Evolutionary conservation across 2,797 vertebrate species (phyloP).

Genomic region (Lycodopsis pacificus): DNA sequence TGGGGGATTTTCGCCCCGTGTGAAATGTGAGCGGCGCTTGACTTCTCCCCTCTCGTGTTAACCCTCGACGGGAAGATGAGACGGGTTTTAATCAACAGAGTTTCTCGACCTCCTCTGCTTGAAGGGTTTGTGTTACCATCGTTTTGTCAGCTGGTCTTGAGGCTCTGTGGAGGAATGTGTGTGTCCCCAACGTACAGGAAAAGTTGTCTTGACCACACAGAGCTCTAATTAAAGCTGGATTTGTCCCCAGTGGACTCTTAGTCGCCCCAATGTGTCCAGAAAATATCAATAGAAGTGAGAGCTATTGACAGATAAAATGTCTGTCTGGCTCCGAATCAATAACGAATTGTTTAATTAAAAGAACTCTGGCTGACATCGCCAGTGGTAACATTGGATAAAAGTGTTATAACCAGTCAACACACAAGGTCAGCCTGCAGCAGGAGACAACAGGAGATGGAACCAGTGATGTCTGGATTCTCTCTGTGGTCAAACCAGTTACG

Average conservation of each 20-base stretch:
- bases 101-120: background rate
- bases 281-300: constrained; percentile 45
- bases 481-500: background rate
- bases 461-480: background rate
- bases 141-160: constrained; percentile 17
- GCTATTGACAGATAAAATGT: constrained; percentile 20
- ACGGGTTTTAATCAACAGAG: constrained; percentile 24
- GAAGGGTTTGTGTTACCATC: constrained; percentile 17
- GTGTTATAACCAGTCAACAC: background rate
- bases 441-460: background rate
- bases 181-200: background rate
- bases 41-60: constrained; percentile 42
- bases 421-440: background rate
- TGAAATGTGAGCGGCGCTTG: constrained; percentile 4
- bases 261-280: background rate
- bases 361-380: background rate
- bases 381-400: background rate
- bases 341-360: background rate
- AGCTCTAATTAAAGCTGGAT: constrained; percentile 30
- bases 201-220: background rate
- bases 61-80: constrained; percentile 37
- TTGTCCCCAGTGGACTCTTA: constrained; percentile 2
- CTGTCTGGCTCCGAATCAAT: constrained; percentile 54
- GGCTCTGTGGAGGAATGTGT: background rate
- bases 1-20: constrained; percentile 10